Evolutionary conservation across 2,797 vertebrate species (phyloP), one percentile per base, ranked within the genome.

Genomic region (Chrosomus eos): DNA sequence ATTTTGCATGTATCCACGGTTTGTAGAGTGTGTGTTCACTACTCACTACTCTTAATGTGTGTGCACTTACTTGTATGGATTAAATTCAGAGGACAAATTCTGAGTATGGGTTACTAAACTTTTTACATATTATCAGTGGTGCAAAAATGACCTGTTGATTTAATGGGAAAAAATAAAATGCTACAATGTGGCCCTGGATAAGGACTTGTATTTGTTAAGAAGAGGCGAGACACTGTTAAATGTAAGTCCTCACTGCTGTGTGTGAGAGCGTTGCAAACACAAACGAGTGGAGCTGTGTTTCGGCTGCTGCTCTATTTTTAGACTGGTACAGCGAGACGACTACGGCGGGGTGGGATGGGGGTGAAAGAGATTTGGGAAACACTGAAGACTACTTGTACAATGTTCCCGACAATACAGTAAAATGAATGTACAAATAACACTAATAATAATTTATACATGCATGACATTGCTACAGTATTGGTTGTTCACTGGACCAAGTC

Each of bases 241-340:
- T 23, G 66, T 43, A 77, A 48, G 67, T 36, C 31, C 23, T 80
- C 68, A 82, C 33, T 88, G 71, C 13, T 23, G 71, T 40, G 79
- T 71, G 58, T 68, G 68, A 79, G 74, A 81, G 79, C 88, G 87
- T 74, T 83, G 83, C 62, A 43, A 66, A 72, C 58, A 79, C 82
- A 74, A 33, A 73, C 23, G 48, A 82, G 40, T 45, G 33, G 80
- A 66, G 64, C 38, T 45, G 43, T 68, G 58, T 80, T 60, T 86
- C 78, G 70, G 60, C 74, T 68, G 71, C 74, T 9, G 64, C 76
- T 88, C 89, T 91, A 91, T 91, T 90, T 92, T 84, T 90, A 89
- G 87, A 82, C 68, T 1, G 45, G 67, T 87, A 73, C 75, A 68
- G 86, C 70, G 87, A 89, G 86, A 83, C 9, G 31, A 87, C 86